Evolutionary conservation across 2,888 invertebrate species (phyloP).

Genomic region (Corythucha ciliata): DNA sequence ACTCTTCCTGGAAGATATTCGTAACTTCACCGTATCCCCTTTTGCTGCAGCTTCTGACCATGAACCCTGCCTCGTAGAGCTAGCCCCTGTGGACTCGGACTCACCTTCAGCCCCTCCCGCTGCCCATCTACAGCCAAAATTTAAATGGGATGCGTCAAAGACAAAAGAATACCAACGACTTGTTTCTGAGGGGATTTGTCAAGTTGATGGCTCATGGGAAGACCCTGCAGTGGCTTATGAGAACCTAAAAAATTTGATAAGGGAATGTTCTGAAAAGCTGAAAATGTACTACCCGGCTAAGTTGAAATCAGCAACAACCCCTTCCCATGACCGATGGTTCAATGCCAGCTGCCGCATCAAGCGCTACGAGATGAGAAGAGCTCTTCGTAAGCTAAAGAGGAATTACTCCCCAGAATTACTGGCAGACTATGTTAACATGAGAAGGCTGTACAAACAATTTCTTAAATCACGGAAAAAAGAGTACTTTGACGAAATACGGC

Average conservation of each 20-base stretch:
- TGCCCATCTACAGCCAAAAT: background rate
- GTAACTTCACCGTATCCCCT: background rate
- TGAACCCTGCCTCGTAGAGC: constrained; percentile 1
- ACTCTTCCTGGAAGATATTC: background rate
- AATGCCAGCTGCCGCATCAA: background rate
- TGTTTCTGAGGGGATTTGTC: no score
- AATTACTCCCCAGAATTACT: background rate
- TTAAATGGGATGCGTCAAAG: constrained; percentile 2
- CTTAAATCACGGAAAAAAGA: background rate
- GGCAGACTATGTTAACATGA: background rate
- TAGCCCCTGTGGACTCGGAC: background rate
- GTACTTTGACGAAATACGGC: background rate
- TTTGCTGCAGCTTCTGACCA: background rate
- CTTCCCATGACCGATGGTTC: constrained; percentile 3
- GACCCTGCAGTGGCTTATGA: background rate
- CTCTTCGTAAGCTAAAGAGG: background rate
- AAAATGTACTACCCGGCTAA: background rate
- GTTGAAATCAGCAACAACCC: background rate
- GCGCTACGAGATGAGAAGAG: background rate
- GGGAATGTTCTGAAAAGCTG: background rate
- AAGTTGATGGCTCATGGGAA: no score
- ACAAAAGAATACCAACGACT: background rate
- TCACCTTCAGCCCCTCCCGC: background rate
- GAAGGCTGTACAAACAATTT: constrained; percentile 1
- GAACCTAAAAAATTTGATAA: background rate